These are phyloP conservation scores for Apis florea DNA, from an alignment of 1,140 invertebrate species.

Conservation along the genomic window DNA sequence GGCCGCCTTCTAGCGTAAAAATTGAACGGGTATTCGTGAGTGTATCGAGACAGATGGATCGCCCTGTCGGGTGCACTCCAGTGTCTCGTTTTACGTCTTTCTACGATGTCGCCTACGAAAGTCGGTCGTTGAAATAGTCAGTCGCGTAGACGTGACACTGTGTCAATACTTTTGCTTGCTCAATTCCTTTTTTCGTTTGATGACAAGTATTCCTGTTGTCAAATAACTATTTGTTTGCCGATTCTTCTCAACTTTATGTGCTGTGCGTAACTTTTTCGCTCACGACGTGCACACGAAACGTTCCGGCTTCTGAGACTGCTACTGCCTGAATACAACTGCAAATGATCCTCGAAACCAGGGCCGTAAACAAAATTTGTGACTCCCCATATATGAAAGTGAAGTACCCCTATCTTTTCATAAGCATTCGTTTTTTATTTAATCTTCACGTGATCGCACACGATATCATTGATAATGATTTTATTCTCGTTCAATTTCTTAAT, in stretches of 20 bases:
- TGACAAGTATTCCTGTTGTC: slow-evolving; percentile 1
- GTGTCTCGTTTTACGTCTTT: slow-evolving; percentile 41
- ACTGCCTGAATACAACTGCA: slow-evolving; percentile 67
- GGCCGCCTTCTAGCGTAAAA: slow-evolving; percentile 81
- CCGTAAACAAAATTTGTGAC: slow-evolving; percentile 15
- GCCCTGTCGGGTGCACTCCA: slow-evolving; percentile 68
- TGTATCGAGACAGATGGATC: slow-evolving; percentile 75
- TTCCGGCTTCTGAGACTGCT: slow-evolving; percentile 62
- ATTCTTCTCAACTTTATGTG: slow-evolving; percentile 8
- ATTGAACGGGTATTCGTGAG: slow-evolving; percentile 69
- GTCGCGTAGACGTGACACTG: slow-evolving; percentile 37
- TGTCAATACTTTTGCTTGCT: not conserved
- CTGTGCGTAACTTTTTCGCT: slow-evolving; percentile 9
- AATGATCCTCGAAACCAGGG: slow-evolving; percentile 40
- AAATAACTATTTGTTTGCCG: not conserved
- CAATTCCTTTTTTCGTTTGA: not conserved
- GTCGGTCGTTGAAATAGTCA: slow-evolving; percentile 26
- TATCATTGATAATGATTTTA: not conserved
- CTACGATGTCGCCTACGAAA: slow-evolving; percentile 27
- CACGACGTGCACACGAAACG: slow-evolving; percentile 48
- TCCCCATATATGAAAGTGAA: slow-evolving; percentile 2
- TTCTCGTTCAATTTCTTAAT: not conserved
- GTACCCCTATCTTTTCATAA: not conserved
- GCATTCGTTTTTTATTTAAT: not conserved
- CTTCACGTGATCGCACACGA: not conserved